These are phyloP conservation scores for Metopia argyrocephala DNA, from an alignment of 2,888 invertebrate genomes.

Conservation along the genomic window DNA sequence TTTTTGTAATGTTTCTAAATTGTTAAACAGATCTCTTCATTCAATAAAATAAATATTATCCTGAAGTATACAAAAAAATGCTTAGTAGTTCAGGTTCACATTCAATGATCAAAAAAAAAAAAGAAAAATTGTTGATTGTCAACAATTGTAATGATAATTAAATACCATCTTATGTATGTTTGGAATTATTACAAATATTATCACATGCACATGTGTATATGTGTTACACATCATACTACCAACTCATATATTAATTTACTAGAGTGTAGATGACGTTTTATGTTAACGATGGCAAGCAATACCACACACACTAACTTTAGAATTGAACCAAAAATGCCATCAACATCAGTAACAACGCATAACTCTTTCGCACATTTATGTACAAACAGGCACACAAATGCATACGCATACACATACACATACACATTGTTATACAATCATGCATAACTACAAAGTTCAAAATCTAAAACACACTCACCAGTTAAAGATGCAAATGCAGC, in stretches of 20 bases:
- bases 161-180: neutral
- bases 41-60: too few species aligned
- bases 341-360: slow-evolving; percentile 8
- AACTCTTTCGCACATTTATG: slow-evolving; percentile 6
- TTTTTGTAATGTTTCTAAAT: too few species aligned
- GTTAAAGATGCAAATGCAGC: too few species aligned
- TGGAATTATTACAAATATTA: neutral
- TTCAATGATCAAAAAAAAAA: too few species aligned
- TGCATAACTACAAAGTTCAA: slow-evolving; percentile 1
- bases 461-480: neutral
- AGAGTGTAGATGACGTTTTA: neutral
- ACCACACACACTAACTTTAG: neutral
- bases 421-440: neutral
- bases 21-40: too few species aligned
- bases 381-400: neutral
- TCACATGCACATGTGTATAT: neutral
- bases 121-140: too few species aligned
- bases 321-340: slow-evolving; percentile 18
- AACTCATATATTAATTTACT: neutral
- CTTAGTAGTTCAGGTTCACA: too few species aligned
- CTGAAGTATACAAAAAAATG: too few species aligned
- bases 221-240: neutral
- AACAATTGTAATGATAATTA: neutral
- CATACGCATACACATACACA: neutral
- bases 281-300: neutral